Conservation (phyloP, 2,797 vertebrate species). For the Tenualosa thibaudeaui region DNA sequence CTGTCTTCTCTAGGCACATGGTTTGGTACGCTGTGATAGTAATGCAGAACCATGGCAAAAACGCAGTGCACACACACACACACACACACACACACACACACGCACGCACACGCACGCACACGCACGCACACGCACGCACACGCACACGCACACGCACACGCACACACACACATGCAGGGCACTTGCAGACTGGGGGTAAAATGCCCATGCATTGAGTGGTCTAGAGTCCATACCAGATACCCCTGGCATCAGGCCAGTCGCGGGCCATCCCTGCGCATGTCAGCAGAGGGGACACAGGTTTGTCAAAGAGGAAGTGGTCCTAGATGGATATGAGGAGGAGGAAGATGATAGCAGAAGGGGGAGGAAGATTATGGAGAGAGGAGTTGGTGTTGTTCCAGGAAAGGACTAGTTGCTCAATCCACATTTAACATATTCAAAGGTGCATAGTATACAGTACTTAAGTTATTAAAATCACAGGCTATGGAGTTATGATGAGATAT, state of each 20-base stretch:
- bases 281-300: constrained; percentile 90
- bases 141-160: too few relatives aligned
- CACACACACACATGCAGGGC: too few relatives aligned
- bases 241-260: constrained; percentile 89
- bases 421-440: neutral
- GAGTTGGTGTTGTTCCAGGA: neutral
- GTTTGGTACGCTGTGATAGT: neutral
- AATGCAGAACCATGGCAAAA: neutral
- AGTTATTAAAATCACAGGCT: neutral
- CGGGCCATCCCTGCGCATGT: constrained; percentile 89
- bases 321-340: constrained; percentile 53
- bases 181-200: neutral
- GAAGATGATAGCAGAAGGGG: neutral
- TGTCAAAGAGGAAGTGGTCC: constrained; percentile 95
- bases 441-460: neutral
- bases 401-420: neutral
- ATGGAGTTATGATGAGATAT: neutral
- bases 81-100: too few relatives aligned
- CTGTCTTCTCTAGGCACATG: neutral
- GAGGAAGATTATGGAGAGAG: neutral
- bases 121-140: too few relatives aligned
- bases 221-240: constrained; percentile 84
- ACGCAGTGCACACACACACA: neutral
- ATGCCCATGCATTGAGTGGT: neutral
- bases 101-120: too few relatives aligned